Conservation (phyloP, 2,888 invertebrate species). For the Tetragonula carbonaria region DNA sequence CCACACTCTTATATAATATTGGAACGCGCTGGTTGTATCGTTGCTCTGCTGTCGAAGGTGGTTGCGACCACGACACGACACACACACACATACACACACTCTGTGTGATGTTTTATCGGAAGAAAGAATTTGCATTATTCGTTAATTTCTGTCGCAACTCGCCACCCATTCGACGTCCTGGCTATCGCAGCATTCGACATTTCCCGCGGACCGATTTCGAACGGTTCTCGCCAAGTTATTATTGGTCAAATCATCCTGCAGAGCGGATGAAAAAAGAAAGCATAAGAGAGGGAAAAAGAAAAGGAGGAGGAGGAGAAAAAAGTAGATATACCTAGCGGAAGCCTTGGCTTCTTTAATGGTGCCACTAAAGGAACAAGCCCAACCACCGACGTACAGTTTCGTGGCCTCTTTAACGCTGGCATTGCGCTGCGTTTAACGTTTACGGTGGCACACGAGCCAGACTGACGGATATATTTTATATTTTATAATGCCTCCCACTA, state of each 20-base stretch:
- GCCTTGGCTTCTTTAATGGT: slow-evolving; percentile 65
- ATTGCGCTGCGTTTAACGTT: slow-evolving; percentile 65
- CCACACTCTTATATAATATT: slow-evolving; percentile 67
- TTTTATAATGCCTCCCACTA: slow-evolving; percentile 66
- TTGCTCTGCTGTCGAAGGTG: not conserved
- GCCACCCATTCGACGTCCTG: not conserved
- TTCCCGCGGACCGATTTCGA: too few relatives aligned
- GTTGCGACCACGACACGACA: not conserved
- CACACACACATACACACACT: too few relatives aligned
- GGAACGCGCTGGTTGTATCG: slow-evolving; percentile 46
- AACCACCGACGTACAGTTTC: slow-evolving; percentile 30
- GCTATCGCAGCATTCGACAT: not conserved
- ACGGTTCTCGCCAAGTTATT: not conserved
- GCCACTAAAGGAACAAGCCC: slow-evolving; percentile 63
- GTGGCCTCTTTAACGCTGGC: slow-evolving; percentile 58
- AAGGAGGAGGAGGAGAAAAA: not conserved
- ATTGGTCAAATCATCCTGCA: not conserved
- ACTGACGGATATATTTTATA: slow-evolving; percentile 68
- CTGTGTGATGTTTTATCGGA: not conserved
- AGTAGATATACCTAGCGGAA: not conserved
- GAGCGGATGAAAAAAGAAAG: not conserved
- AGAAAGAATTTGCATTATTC: not conserved
- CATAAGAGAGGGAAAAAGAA: not conserved
- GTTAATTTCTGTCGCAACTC: not conserved
- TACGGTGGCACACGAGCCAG: slow-evolving; percentile 54